Evolutionary conservation across 2,888 invertebrate species (phyloP).

Genomic region (Cephus spinipes): DNA sequence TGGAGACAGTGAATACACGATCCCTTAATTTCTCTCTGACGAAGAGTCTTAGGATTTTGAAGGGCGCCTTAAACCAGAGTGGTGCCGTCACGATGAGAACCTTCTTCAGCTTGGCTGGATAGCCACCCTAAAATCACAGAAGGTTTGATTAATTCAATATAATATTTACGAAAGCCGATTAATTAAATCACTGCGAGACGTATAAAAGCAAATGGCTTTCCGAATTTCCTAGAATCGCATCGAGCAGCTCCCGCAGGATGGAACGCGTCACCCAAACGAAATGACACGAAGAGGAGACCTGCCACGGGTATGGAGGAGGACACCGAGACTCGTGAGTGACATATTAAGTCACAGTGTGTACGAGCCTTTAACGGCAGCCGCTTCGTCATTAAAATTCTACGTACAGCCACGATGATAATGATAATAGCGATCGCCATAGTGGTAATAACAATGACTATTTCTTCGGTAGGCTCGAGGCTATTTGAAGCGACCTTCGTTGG

Average conservation of each 20-base stretch:
- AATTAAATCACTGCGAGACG: not conserved
- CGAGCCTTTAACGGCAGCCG: slow-evolving; percentile 1
- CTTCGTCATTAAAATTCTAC: not conserved
- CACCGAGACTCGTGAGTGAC: not conserved
- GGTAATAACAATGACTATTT: not conserved
- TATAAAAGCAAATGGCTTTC: not conserved
- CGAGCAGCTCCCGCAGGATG: not conserved
- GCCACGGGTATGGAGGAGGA: not conserved
- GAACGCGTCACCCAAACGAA: not conserved
- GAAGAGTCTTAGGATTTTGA: slow-evolving; percentile 93
- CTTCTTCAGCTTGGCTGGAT: slow-evolving; percentile 96
- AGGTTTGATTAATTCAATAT: slow-evolving; percentile 7
- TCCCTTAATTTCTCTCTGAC: slow-evolving; percentile 96
- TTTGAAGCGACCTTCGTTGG: not conserved
- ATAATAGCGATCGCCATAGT: slow-evolving; percentile 1
- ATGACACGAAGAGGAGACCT: not conserved
- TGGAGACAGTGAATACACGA: slow-evolving; percentile 93
- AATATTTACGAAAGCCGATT: not conserved
- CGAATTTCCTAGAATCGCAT: not conserved
- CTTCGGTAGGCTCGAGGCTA: not conserved
- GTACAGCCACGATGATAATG: not conserved
- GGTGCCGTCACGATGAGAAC: slow-evolving; percentile 97
- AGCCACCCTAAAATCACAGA: slow-evolving; percentile 83
- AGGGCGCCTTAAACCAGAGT: slow-evolving; percentile 98
- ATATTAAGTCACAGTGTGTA: slow-evolving; percentile 5